Evolutionary conservation across 2,113 vertebrate species (phyloP), one percentile per base, ranked within the genome.

Genomic region (Otolemur garnettii): DNA sequence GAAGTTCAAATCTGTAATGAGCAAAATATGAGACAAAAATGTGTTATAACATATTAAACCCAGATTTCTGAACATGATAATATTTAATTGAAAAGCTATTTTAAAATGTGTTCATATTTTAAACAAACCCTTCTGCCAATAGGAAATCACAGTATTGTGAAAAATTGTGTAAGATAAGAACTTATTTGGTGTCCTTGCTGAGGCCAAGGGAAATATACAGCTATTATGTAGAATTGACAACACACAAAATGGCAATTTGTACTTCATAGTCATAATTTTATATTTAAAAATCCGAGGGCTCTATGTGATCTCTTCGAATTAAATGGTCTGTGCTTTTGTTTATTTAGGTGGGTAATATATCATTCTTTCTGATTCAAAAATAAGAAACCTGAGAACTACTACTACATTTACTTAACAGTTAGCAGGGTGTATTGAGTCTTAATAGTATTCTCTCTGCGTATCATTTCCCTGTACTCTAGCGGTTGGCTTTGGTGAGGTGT

Each of bases 1-100:
- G 82, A 97, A 98, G 17, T 28, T 97, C 78, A 94, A 91, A 12
- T 90, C 94, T 91, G 55, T 59, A 96, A 55, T 90, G 38, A 94
- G 78, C 64, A 93, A 93, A 66, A 83, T 28, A 81, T 42, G 74
- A 14, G 38, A 82, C 96, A 96, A 85, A 13, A 79, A 78, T 81
- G 66, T 75, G 17, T 2, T 38, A 7, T 18, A 95, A 21, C 26
- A 62, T 64, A 28, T 82, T 80, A 69, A 50, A 57, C 66, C 38
- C 90, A 81, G 57, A 81, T 95, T 81, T 94, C 66, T 35, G 3
- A 9, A 94, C 21, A 86, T 74, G 12, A 84, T 91, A 82, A 42
- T 15, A 68, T 30, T 94, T 82, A 74, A 82, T 53, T 75, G 62
- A 75, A 96, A 93, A 86, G 24, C 45, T 75, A 6, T 69, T 88